Base-by-base conservation (phyloP, 2,888 invertebrate species). In the Ophioninae sp. region DNA sequence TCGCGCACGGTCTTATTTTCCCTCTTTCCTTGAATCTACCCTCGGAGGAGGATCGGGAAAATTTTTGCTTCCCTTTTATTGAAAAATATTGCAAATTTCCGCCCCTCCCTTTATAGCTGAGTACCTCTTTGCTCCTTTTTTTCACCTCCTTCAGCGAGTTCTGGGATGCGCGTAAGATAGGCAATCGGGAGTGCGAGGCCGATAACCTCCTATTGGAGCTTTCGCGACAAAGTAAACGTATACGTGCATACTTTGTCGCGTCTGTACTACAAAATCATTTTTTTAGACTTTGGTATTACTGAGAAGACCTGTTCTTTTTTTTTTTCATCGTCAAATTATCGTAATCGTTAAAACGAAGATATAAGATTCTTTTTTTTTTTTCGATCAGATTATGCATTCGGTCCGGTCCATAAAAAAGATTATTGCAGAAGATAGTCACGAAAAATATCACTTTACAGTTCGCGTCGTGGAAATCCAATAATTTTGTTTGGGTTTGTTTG, bases 81-180 rank as follows among this genome's bases (percentile, higher is more conserved):
- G 88, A 88, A 88, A 88, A 88, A 89, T 89, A 89, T 89, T 88
- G 88, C 89, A 89, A 89, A 89, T 88, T 89, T 88, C 87, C 87
- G 88, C 88, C 87, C 87, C 86, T 86, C 86, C 74, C 71, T 86
- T 59, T 84, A 2, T 22, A n/a, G 10, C 6, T 56, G 64, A 58
- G 23, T 7, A 41, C 56, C 23, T 37, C 64, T 30, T 39, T 41
- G 23, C n/a, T 10, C 13, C 74, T 68, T 58, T 23, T 67, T 75
- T 41, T 13, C 13, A 56, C 79, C 17, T 85, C 88, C 72, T 74
- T 75, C 79, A 77, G 83, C 83, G 5, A 2, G 51, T 41, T 17
- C 20, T 13, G 23, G n/a, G 41, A 30, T 58, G 23, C 58, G 58
- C 13, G 63, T 67, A 51, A 77, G 76, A 83, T 80, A 76, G 68